These are phyloP conservation scores for Trypoxylus dichotomus DNA, from an alignment of 1,140 invertebrate genomes.

Conservation along the genomic window DNA sequence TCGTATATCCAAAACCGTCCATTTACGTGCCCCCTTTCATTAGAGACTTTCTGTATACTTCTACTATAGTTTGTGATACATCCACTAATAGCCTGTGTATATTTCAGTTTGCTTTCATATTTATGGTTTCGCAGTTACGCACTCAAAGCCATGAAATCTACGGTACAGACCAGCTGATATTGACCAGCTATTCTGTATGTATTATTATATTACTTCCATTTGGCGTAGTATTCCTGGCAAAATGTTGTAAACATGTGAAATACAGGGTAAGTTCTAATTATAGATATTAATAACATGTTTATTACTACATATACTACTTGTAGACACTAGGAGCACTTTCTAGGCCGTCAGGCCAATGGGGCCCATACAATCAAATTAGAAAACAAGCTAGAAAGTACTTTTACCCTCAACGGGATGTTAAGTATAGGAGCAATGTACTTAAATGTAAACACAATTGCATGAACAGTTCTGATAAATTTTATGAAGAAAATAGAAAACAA, in stretches of 20 bases:
- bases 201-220: background rate
- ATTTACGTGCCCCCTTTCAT: too few relatives aligned
- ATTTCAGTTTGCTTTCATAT: slow-evolving; percentile 25
- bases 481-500: background rate
- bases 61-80: background rate
- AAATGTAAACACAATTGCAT: background rate
- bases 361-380: background rate
- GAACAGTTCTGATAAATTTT: background rate
- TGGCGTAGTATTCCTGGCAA: background rate
- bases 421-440: background rate
- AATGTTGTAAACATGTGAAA: slow-evolving; percentile 20
- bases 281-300: background rate
- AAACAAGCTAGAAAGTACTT: background rate
- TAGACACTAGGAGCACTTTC: background rate
- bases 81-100: background rate
- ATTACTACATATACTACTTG: background rate
- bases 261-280: background rate
- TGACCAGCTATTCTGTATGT: background rate
- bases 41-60: too few relatives aligned
- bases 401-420: background rate
- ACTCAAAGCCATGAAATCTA: background rate
- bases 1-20: too few relatives aligned
- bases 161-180: background rate
- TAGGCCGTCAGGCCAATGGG: background rate
- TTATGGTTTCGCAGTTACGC: background rate